Percentiles rank a stretch among this genome's conserved stretches.
Evolutionary conservation across 1,140 invertebrate species (phyloP).

Genomic region (Drosophila setifemur): DNA sequence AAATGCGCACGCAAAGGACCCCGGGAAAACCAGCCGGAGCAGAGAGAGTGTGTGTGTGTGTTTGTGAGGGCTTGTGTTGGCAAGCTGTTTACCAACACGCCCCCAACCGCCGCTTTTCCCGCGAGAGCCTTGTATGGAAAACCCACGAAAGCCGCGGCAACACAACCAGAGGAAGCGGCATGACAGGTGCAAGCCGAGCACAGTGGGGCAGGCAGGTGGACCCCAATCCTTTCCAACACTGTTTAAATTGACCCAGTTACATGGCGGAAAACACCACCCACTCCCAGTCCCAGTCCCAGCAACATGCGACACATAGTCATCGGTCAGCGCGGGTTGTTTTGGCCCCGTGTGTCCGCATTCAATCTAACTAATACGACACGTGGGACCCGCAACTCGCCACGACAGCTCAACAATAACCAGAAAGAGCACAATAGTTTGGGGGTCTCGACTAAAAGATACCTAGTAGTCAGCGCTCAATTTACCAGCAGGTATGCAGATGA

Average conservation of each 20-base stretch:
- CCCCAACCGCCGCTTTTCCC: constrained; percentile 54
- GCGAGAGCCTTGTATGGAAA: constrained; percentile 42
- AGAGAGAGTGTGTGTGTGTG: background rate
- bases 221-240: constrained; percentile 55
- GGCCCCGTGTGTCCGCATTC: constrained; percentile 31
- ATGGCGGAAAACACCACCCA: constrained; percentile 2
- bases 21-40: constrained; percentile 6
- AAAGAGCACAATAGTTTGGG: background rate
- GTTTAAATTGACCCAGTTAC: constrained; percentile 68
- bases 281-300: background rate
- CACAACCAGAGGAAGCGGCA: constrained; percentile 19
- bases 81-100: constrained; percentile 49
- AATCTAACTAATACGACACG: constrained; percentile 71
- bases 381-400: constrained; percentile 49
- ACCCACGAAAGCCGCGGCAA: constrained; percentile 54
- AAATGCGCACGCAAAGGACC: constrained; percentile 72
- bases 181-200: constrained; percentile 38
- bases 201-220: background rate
- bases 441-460: background rate
- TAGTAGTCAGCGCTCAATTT: too few relatives aligned
- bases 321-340: constrained; percentile 26
- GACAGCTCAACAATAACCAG: constrained; percentile 5
- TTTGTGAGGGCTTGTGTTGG: constrained; percentile 11
- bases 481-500: too few relatives aligned
- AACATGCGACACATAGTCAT: constrained; percentile 10